phyloP scores from a whole-genome alignment of 2,888 invertebrate genomes.

The Bugulina stolonifera region DNA sequence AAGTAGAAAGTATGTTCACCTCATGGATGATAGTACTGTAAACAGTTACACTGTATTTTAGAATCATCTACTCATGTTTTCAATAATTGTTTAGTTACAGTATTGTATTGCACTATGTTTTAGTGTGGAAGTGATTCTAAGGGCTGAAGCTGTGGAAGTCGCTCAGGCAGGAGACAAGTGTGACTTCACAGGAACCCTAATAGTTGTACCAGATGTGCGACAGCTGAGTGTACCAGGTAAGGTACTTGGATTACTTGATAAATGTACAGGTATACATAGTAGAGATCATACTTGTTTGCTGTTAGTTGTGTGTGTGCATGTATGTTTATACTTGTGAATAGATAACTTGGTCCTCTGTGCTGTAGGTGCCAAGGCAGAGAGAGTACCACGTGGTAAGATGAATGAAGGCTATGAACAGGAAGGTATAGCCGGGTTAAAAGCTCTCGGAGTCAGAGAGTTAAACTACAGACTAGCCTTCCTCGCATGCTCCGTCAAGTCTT shows the following conservation, averaged over 20 bases:
- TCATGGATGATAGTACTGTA: too few relatives aligned
- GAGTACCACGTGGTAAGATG: constrained; percentile 66
- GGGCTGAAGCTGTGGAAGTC: constrained; percentile 91
- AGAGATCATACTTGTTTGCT: background rate
- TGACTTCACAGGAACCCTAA: constrained; percentile 89
- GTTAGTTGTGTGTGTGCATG: background rate
- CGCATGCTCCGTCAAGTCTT: constrained; percentile 82
- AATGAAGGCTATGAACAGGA: constrained; percentile 61
- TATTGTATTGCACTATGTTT: constrained; percentile 28
- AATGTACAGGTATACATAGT: background rate
- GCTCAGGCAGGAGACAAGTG: constrained; percentile 83
- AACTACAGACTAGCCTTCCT: constrained; percentile 85
- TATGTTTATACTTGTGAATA: too few relatives aligned
- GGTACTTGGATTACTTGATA: background rate
- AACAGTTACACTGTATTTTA: too few relatives aligned
- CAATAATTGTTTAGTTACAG: too few relatives aligned
- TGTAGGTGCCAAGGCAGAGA: constrained; percentile 72
- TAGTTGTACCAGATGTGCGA: constrained; percentile 94
- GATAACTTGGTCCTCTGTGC: too few relatives aligned
- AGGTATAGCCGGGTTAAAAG: constrained; percentile 79
- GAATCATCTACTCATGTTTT: too few relatives aligned
- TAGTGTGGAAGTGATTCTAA: constrained; percentile 80
- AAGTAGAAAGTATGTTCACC: too few relatives aligned
- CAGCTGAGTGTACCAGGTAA: constrained; percentile 72
- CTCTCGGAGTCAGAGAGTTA: constrained; percentile 78